A percentile compares a stretch with the other conserved stretches of the same genome.
These are phyloP conservation scores for Tichodroma muraria DNA, from an alignment of 2,113 vertebrate genomes.

Conservation along the genomic window DNA sequence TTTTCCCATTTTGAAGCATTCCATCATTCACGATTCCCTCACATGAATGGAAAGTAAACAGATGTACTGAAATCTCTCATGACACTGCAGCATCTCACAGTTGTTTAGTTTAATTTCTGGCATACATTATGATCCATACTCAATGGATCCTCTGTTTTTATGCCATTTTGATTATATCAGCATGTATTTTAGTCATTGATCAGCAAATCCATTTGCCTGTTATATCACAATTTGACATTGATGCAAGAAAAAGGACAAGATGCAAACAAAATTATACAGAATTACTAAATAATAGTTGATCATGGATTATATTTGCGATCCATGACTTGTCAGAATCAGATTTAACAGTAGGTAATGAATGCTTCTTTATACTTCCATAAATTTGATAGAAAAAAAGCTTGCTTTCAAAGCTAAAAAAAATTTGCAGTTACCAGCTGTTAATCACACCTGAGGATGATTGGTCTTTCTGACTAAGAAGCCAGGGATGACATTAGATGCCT, in stretches of 20 bases:
- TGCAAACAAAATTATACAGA: not conserved
- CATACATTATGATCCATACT: not conserved
- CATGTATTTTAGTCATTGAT: not conserved
- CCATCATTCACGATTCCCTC: not conserved
- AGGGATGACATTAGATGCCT: not conserved
- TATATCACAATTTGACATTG: not conserved
- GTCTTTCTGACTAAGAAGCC: not conserved
- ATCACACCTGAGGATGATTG: not conserved
- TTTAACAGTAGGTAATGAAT: not conserved
- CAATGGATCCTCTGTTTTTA: slow-evolving; percentile 8
- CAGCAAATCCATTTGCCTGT: slow-evolving; percentile 19
- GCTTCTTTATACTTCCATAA: not conserved
- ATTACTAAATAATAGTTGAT: slow-evolving; percentile 14
- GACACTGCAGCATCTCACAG: not conserved
- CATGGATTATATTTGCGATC: not conserved
- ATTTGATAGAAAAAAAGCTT: not conserved
- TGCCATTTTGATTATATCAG: slow-evolving; percentile 6
- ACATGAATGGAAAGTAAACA: not conserved
- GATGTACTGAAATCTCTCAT: not conserved
- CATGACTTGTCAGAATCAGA: not conserved
- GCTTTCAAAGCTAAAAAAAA: not conserved
- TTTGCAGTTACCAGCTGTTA: not conserved
- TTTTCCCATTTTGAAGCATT: not conserved
- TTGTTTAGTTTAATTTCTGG: not conserved
- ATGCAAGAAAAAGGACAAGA: not conserved